Evolutionary conservation across 2,888 invertebrate genomes (phyloP).

Genomic region (Lampropteryx suffumata): DNA sequence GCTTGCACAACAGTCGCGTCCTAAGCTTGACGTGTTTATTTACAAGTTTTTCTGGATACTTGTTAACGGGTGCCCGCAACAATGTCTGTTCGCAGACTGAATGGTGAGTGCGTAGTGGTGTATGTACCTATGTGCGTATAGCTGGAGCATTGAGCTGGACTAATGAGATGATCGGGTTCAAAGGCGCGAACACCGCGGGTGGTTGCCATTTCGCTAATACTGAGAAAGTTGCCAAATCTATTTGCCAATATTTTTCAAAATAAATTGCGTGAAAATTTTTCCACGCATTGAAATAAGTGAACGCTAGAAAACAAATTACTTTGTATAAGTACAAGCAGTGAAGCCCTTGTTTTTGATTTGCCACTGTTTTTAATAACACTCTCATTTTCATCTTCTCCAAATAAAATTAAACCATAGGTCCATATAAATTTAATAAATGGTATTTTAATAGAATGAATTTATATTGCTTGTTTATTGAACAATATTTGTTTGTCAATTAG

Average conservation of each 20-base stretch:
- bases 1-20: conserved; percentile 61
- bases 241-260: conserved; percentile 11
- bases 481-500: no score
- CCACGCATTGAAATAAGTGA: background rate
- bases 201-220: conserved; percentile 59
- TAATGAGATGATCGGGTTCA: conserved; percentile 80
- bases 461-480: no score
- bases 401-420: no score
- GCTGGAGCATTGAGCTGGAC: conserved; percentile 68
- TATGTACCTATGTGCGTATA: conserved; percentile 58
- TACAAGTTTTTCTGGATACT: conserved; percentile 45
- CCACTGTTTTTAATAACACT: no score
- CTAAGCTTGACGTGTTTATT: conserved; percentile 42
- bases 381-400: no score
- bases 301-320: no score
- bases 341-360: no score
- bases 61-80: conserved; percentile 62
- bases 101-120: conserved; percentile 57
- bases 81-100: conserved; percentile 71
- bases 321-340: no score
- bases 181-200: conserved; percentile 69
- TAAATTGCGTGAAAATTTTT: conserved; percentile 14
- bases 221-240: conserved; percentile 26
- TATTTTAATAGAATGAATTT: no score
- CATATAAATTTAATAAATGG: no score